Conservation (phyloP, 2,113 vertebrate species). For the Syrrhaptes paradoxus region DNA sequence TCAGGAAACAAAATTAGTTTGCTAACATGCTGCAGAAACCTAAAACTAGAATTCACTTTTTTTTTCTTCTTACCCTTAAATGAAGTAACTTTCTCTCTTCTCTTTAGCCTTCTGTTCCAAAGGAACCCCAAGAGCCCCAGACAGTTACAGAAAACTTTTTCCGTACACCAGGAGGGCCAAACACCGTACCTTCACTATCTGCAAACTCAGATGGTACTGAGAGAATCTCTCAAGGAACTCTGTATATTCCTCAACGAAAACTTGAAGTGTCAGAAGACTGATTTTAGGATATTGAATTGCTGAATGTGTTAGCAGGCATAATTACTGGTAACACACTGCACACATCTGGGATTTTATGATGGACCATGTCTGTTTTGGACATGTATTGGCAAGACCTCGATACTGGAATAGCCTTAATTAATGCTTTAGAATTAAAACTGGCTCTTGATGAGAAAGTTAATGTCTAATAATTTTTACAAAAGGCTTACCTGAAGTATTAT, state of each 20-base stretch:
- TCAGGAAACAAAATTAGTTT: neutral
- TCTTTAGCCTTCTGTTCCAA: constrained; percentile 76
- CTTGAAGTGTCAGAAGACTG: constrained; percentile 86
- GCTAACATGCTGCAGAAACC: neutral
- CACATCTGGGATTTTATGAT: neutral
- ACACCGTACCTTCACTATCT: constrained; percentile 57
- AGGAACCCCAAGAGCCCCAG: constrained; percentile 80
- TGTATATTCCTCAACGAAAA: constrained; percentile 87
- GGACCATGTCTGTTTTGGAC: constrained; percentile 32
- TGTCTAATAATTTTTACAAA: constrained; percentile 13
- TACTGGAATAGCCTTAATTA: constrained; percentile 57
- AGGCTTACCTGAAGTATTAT: constrained; percentile 12
- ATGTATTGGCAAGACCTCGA: neutral
- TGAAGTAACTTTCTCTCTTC: neutral
- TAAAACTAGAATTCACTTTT: neutral
- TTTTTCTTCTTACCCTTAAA: neutral
- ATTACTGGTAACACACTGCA: neutral
- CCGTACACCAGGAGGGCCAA: constrained; percentile 82
- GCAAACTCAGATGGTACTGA: constrained; percentile 52
- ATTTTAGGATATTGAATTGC: constrained; percentile 1
- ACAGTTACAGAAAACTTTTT: constrained; percentile 84
- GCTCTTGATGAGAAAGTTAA: constrained; percentile 50
- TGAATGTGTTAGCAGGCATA: neutral
- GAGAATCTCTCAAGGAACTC: constrained; percentile 60
- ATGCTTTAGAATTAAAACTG: neutral